Conservation (phyloP, 1,140 invertebrate species). For the Oscheius sp. region DNA sequence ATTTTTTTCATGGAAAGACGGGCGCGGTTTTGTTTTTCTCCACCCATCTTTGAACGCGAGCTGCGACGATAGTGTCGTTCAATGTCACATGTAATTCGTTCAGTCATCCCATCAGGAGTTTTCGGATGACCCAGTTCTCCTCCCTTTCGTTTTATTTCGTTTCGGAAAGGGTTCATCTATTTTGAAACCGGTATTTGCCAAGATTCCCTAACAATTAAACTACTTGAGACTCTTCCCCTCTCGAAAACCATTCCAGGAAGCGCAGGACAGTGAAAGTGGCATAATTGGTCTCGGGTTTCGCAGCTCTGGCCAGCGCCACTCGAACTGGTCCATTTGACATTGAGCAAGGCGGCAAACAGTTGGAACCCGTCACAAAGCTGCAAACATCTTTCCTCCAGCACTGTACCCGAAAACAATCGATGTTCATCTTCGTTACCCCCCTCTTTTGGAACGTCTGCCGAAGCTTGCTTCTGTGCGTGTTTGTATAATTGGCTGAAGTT, state of each 20-base stretch:
- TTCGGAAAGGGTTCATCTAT: no score
- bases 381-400: neutral
- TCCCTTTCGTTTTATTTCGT: neutral
- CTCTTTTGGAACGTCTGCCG: no score
- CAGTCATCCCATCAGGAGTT: constrained; percentile 2
- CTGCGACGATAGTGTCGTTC: no score
- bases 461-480: no score
- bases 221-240: no score
- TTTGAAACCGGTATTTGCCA: no score
- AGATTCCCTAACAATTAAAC: no score
- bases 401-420: neutral
- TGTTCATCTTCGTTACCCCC: neutral
- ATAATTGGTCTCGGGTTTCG: constrained; percentile 9
- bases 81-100: constrained; percentile 10
- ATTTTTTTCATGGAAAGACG: no score
- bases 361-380: constrained; percentile 6
- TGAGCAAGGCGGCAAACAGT: constrained; percentile 11
- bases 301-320: constrained; percentile 3
- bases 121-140: constrained; percentile 10
- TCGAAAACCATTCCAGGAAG: no score
- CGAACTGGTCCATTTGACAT: constrained; percentile 13
- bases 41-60: no score
- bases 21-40: no score
- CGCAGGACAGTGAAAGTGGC: neutral
- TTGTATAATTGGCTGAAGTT: no score